A percentile compares a stretch with the other conserved stretches of the same genome.
phyloP scores from a whole-genome alignment of 2,888 invertebrate species.

The Abscondita cerata region DNA sequence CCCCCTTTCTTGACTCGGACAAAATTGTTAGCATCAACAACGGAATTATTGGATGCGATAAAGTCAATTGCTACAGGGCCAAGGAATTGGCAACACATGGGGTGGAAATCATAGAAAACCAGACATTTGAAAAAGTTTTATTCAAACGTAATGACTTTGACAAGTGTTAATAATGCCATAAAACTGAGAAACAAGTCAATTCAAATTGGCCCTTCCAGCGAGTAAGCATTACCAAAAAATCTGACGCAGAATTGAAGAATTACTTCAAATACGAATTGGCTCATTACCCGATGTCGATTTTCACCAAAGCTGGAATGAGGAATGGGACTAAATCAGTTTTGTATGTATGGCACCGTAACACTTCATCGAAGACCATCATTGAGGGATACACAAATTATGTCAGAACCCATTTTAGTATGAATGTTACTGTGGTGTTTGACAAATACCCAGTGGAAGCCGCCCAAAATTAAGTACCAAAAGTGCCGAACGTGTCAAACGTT shows the following conservation, averaged over 20 bases:
- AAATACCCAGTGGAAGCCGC: conserved; percentile 30
- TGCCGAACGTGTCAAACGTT: conserved; percentile 18
- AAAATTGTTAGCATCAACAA: conserved; percentile 20
- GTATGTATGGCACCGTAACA: conserved; percentile 21
- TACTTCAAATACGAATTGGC: conserved; percentile 14
- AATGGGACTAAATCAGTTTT: conserved; percentile 9
- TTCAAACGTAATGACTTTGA: conserved; percentile 23
- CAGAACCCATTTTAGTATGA: conserved; percentile 13
- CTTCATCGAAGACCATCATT: conserved; percentile 21
- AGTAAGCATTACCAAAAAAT: conserved; percentile 18
- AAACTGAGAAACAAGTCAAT: conserved; percentile 15
- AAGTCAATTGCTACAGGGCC: conserved; percentile 34
- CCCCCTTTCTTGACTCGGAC: conserved; percentile 30
- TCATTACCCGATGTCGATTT: conserved; percentile 8
- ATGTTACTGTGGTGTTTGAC: conserved; percentile 20
- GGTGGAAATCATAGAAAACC: conserved; percentile 5
- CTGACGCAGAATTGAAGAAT: background rate
- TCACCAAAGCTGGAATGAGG: conserved; percentile 12
- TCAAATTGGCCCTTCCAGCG: conserved; percentile 25
- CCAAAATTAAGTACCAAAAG: conserved; percentile 29
- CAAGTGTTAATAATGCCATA: conserved; percentile 10
- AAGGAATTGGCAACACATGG: conserved; percentile 17
- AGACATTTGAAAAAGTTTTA: conserved; percentile 34
- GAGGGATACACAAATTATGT: conserved; percentile 19
- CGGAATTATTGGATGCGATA: conserved; percentile 28